Conservation (phyloP, 2,888 invertebrate species). For the Ennomos erosarius region DNA sequence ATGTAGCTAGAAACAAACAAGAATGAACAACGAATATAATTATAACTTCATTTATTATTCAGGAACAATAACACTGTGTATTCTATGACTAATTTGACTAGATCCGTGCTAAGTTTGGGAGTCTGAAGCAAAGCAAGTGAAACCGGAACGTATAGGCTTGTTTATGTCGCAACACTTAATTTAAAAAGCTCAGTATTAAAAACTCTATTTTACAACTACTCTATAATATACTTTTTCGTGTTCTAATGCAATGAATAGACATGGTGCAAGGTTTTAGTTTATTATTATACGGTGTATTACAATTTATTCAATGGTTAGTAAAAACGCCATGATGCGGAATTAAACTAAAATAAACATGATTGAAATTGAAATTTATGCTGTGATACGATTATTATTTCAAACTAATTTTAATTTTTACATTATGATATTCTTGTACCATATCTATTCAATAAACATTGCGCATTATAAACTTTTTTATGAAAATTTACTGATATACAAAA, state of each 20-base stretch:
- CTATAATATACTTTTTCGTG: conserved; percentile 19
- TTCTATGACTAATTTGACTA: conserved; percentile 64
- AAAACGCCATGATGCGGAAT: too few species aligned
- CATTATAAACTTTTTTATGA: conserved; percentile 30
- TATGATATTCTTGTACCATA: conserved; percentile 3
- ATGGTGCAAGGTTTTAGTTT: not conserved
- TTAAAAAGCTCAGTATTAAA: conserved; percentile 46
- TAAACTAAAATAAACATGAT: too few species aligned
- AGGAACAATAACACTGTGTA: conserved; percentile 29
- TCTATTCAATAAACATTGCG: conserved; percentile 17
- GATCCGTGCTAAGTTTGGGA: conserved; percentile 58
- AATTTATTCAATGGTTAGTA: too few species aligned
- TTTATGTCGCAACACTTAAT: conserved; percentile 34
- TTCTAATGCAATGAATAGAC: conserved; percentile 18
- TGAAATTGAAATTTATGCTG: too few species aligned
- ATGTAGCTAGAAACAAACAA: too few species aligned
- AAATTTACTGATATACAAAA: conserved; percentile 77
- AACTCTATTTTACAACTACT: conserved; percentile 32
- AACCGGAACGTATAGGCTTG: conserved; percentile 46
- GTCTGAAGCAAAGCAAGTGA: conserved; percentile 54
- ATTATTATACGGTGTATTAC: too few species aligned
- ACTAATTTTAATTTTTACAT: not conserved
- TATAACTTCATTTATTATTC: conserved; percentile 46
- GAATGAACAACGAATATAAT: too few species aligned
- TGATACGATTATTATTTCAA: not conserved